phyloP scores from a whole-genome alignment of 2,113 vertebrate genomes.

The Tor tambroides region DNA sequence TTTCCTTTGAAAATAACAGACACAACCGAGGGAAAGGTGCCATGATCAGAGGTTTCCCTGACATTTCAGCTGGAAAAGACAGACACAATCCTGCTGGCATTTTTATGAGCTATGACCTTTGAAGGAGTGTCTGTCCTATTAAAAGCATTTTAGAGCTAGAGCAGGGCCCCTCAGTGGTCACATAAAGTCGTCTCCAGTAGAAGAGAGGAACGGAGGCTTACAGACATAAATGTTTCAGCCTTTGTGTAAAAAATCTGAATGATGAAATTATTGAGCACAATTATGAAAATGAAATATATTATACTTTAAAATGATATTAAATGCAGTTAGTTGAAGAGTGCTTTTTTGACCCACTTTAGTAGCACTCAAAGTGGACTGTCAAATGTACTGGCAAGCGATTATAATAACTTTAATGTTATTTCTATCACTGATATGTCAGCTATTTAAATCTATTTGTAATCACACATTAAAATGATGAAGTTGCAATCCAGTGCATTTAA shows the following conservation, averaged over 20 bases:
- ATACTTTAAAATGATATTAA: neutral
- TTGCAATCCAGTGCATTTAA: no score
- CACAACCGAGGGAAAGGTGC: conserved; percentile 2
- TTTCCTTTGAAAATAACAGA: conserved; percentile 16
- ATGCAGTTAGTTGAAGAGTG: neutral
- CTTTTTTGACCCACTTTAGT: neutral
- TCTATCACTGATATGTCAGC: no score
- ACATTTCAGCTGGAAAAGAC: conserved; percentile 48
- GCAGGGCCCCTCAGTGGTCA: conserved; percentile 16
- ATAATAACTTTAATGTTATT: neutral
- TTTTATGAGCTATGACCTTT: conserved; percentile 70
- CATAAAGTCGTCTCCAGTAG: neutral
- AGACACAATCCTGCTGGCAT: conserved; percentile 54
- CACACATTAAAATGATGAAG: no score
- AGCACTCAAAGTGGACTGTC: neutral
- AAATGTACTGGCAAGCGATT: neutral
- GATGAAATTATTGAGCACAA: neutral
- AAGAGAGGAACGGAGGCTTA: neutral
- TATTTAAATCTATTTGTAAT: no score
- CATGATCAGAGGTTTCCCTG: conserved; percentile 36
- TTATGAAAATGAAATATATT: neutral
- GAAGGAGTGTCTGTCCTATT: conserved; percentile 59
- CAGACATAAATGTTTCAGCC: neutral
- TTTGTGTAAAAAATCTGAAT: neutral
- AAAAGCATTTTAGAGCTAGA: conserved; percentile 59